Percentiles rank a stretch among this genome's conserved stretches.
phyloP scores from a whole-genome alignment of 2,797 vertebrate genomes.

The Notolabrus celidotus region DNA sequence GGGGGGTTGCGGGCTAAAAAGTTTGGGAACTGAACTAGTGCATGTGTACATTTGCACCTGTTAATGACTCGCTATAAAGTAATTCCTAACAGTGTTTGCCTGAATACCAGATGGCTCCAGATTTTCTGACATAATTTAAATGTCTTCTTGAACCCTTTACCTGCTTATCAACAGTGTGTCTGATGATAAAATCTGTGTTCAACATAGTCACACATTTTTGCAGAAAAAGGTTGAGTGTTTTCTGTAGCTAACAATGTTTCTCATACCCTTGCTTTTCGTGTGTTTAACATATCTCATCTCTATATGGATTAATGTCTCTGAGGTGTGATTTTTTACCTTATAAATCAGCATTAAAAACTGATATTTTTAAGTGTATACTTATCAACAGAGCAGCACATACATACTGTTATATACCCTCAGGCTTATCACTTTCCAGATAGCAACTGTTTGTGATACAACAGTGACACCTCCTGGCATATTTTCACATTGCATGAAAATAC shows the following conservation, averaged over 20 bases:
- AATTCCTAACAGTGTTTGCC: no score
- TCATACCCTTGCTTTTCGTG: background rate
- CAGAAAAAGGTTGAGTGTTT: background rate
- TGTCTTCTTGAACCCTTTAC: background rate
- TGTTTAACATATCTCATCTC: background rate
- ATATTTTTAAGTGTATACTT: conserved; percentile 3
- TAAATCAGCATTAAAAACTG: background rate
- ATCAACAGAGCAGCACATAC: background rate
- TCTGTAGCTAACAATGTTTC: background rate
- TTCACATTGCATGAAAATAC: background rate
- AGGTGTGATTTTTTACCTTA: background rate
- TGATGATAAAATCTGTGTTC: background rate
- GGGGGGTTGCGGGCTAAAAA: no score
- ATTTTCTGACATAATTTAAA: no score
- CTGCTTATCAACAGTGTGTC: background rate
- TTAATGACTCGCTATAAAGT: no score
- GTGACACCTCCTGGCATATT: conserved; percentile 72
- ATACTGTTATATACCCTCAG: background rate
- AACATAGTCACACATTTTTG: background rate
- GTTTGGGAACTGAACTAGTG: no score
- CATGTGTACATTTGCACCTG: no score
- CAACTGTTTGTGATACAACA: conserved; percentile 53
- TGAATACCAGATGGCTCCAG: no score
- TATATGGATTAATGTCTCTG: background rate
- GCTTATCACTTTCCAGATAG: background rate